Conservation (phyloP, 2,113 vertebrate species). For the Elachura formosa region DNA sequence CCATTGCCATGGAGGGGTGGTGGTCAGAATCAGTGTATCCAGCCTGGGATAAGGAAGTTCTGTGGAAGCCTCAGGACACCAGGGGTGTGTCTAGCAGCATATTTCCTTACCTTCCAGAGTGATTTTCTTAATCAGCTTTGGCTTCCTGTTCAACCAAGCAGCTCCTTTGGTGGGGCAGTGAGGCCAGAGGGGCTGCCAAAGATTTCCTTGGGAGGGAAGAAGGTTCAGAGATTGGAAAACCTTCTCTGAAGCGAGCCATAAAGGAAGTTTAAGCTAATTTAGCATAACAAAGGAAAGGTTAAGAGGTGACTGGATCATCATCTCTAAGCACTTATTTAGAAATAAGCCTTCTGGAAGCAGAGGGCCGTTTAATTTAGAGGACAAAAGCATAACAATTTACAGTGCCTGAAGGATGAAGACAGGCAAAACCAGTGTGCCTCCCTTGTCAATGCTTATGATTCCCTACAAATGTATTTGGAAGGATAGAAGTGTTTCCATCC, state of each 20-base stretch:
- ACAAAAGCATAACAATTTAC: neutral
- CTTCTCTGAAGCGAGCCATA: neutral
- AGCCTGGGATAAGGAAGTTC: neutral
- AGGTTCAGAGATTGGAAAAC: neutral
- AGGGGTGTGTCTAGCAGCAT: neutral
- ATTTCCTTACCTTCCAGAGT: neutral
- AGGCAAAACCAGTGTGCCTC: neutral
- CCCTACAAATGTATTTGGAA: neutral
- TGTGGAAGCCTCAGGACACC: neutral
- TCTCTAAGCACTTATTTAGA: neutral
- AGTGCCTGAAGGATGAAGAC: neutral
- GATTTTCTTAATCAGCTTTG: neutral
- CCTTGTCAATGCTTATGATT: neutral
- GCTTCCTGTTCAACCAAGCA: neutral
- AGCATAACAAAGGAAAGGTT: conserved; percentile 21
- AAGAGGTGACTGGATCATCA: conserved; percentile 14
- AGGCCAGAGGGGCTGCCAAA: neutral
- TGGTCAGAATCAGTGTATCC: neutral
- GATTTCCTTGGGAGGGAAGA: neutral
- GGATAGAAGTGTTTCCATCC: neutral
- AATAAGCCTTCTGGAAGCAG: neutral
- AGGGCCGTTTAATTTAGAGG: neutral
- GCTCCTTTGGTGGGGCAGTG: neutral
- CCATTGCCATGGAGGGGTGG: accelerated
- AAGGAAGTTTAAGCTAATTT: conserved; percentile 40